These are phyloP conservation scores for Pseudoatta argentina DNA, from an alignment of 1,140 invertebrate species.

Conservation along the genomic window DNA sequence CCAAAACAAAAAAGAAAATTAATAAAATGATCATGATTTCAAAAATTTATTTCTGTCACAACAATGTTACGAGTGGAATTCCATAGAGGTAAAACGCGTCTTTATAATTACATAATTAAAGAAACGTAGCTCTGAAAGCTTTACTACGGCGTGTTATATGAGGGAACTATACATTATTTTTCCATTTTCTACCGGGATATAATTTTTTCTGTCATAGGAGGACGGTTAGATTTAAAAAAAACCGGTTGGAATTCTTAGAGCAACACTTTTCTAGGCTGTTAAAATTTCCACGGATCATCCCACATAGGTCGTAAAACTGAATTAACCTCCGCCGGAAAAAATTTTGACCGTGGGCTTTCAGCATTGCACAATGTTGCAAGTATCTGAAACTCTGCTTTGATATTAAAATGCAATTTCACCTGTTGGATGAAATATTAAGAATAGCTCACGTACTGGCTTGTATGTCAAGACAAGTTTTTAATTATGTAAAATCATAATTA, in stretches of 20 bases:
- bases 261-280: slow-evolving; percentile 62
- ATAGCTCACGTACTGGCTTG: not conserved
- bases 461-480: not conserved
- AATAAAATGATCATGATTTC: slow-evolving; percentile 5
- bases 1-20: not conserved
- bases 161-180: slow-evolving; percentile 11
- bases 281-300: slow-evolving; percentile 57
- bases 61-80: slow-evolving; percentile 29
- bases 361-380: slow-evolving; percentile 9
- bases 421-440: not conserved
- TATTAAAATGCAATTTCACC: not conserved
- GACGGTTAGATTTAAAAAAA: slow-evolving; percentile 55
- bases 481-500: not conserved
- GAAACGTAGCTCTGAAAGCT: not conserved
- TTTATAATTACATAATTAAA: slow-evolving; percentile 39
- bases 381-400: not conserved
- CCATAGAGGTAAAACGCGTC: not conserved
- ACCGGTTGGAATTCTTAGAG: slow-evolving; percentile 54
- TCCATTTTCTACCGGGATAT: slow-evolving; percentile 41
- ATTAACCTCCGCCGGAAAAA: slow-evolving; percentile 5
- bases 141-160: slow-evolving; percentile 26
- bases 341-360: not conserved
- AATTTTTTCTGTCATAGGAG: slow-evolving; percentile 21
- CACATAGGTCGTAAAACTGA: slow-evolving; percentile 59
- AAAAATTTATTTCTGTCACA: slow-evolving; percentile 24